Base-by-base conservation (phyloP, 2,888 invertebrate genomes). In the Notocelia uddmanniana region DNA sequence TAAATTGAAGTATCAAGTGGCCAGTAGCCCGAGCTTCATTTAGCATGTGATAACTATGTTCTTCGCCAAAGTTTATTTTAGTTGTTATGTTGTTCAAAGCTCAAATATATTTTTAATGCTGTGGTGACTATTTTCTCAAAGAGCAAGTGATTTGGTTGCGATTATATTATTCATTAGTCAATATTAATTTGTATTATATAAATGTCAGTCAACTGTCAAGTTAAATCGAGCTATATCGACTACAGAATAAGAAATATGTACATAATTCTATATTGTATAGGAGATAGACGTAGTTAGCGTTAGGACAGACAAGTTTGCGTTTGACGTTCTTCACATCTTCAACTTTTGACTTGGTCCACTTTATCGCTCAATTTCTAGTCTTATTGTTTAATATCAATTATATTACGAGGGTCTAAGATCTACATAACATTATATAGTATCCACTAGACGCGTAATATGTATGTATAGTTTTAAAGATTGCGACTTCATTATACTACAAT, bases 1-100 rank as follows among this genome's bases (percentile, higher is more conserved):
- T 11, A 11, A 41, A 15, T n/a, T 26, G 13, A 34, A 58, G 34
- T 58, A 52, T 37, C 41, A 34, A 50, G 3, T 37, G 37, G 15
- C 23, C 34, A 52, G 50, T 26, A 31, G 52, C 31, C 3, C 64
- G 80, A 77, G 78, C 81, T 86, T 81, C 84, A 79, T 80, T 31
- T 74, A 80, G 78, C 78, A 78, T 88, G 87, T 88, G 88, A 88
- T 89, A 88, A 82, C 79, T 82, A 81, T 78, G 82, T 80, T 77
- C 82, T 85, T 86, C 80, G 87, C 90, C 91, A 91, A 91, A 91
- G 90, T 89, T 88, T 89, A 88, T 87, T 87, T 71, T 67, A 69
- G 64, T 69, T 68, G 63, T 54, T 52, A 34, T 34, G 54, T 59
- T 72, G 45, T 41, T 48, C 13, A 19, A 59, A 52, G 59, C 50